A percentile compares a stretch with the other conserved stretches of the same genome.
Conservation (phyloP, 2,888 invertebrate species). For the Zygogramma bicolorata region DNA sequence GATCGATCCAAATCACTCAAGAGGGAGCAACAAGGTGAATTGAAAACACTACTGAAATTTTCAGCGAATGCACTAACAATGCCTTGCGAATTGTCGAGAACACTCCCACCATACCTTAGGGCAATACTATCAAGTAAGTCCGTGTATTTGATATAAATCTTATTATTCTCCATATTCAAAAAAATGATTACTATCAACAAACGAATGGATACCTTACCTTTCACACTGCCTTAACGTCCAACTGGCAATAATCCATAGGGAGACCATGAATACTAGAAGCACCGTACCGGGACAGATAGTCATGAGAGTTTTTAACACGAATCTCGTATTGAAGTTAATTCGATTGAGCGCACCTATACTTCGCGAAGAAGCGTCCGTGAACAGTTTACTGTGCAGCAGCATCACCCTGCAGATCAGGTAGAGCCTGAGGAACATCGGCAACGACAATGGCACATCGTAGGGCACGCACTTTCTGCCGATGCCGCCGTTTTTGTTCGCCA, state of each 20-base stretch:
- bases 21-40: too few species aligned
- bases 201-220: conserved; percentile 76
- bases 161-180: too few species aligned
- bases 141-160: neutral
- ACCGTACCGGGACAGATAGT: conserved; percentile 99
- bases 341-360: conserved; percentile 97
- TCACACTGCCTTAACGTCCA: conserved; percentile 99
- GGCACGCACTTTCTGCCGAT: conserved; percentile 80
- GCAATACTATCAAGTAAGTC: too few species aligned
- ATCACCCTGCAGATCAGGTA: conserved; percentile 99
- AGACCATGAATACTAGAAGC: conserved; percentile 98
- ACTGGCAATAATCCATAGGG: conserved; percentile 99
- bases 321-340: conserved; percentile 98
- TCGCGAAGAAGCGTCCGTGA: conserved; percentile 99
- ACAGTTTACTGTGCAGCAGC: conserved; percentile 99
- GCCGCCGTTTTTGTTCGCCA: conserved; percentile 83
- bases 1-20: too few species aligned
- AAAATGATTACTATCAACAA: too few species aligned
- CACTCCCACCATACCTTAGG: too few species aligned
- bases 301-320: conserved; percentile 93
- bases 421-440: conserved; percentile 99
- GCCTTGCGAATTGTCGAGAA: too few species aligned
- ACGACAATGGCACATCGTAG: conserved; percentile 95
- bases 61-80: too few species aligned
- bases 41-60: too few species aligned